Percentiles rank a stretch among this genome's conserved stretches.
Conservation (phyloP, 2,797 vertebrate species). For the Rhynchonycteris naso region DNA sequence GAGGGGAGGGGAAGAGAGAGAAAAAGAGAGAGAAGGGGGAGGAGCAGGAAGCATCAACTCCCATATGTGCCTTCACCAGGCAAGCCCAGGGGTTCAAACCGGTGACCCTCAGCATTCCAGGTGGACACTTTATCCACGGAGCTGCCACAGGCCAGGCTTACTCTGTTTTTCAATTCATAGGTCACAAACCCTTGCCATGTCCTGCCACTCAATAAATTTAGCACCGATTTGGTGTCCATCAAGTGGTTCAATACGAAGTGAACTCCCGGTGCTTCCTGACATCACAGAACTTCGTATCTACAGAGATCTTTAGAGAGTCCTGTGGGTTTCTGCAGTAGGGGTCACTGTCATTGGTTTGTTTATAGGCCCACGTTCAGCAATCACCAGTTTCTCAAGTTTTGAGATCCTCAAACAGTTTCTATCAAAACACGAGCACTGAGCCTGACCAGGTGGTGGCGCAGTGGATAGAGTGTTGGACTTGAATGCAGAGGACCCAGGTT, state of each 20-base stretch:
- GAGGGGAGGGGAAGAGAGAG: too few relatives aligned
- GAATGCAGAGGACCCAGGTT: too few relatives aligned
- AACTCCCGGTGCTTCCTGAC: not conserved
- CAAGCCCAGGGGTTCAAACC: too few relatives aligned
- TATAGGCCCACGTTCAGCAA: not conserved
- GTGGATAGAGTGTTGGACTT: too few relatives aligned
- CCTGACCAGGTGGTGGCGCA: too few relatives aligned
- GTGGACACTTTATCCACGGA: too few relatives aligned
- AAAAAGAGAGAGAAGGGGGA: too few relatives aligned
- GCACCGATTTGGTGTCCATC: not conserved
- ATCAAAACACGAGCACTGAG: not conserved
- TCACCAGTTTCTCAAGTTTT: not conserved
- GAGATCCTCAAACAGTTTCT: not conserved
- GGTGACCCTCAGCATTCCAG: too few relatives aligned
- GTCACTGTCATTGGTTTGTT: not conserved
- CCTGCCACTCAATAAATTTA: not conserved
- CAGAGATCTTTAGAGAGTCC: not conserved
- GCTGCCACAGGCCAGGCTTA: not conserved
- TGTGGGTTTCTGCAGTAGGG: not conserved
- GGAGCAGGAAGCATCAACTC: too few relatives aligned
- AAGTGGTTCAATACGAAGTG: not conserved
- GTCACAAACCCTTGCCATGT: not conserved
- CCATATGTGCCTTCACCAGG: too few relatives aligned
- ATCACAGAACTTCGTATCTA: not conserved
- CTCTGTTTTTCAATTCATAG: not conserved